Conservation (phyloP, 30 jellyfish, hydroid and myxozoan species). For the Calvadosia cruxmelitensis region DNA sequence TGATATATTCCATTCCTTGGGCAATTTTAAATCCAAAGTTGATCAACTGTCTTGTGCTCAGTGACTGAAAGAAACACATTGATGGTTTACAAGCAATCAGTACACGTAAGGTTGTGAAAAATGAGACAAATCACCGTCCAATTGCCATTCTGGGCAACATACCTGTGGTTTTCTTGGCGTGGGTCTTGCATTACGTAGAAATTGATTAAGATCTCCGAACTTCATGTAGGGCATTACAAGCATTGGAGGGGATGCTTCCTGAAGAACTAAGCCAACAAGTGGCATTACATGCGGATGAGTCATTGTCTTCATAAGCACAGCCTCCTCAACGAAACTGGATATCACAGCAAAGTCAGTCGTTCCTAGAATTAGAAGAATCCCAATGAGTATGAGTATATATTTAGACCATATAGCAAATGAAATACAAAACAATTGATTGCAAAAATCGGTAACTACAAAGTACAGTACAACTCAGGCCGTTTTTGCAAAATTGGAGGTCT, state of each 20-base stretch:
- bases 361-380: slow-evolving; percentile 7
- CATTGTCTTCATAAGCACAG: slow-evolving; percentile 51
- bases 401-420: no score
- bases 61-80: slow-evolving; percentile 8
- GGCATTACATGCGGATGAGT: slow-evolving; percentile 46
- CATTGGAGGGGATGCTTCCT: slow-evolving; percentile 68
- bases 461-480: no score
- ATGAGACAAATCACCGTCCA: background rate
- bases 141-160: background rate
- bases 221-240: slow-evolving; percentile 67
- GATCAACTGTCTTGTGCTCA: slow-evolving; percentile 63
- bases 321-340: slow-evolving; percentile 77
- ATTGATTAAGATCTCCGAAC: slow-evolving; percentile 68
- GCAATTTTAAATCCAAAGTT: slow-evolving; percentile 68
- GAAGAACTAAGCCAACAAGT: slow-evolving; percentile 70
- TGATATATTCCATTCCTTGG: slow-evolving; percentile 61
- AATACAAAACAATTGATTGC: no score
- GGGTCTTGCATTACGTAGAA: slow-evolving; percentile 64
- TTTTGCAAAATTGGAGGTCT: no score
- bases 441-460: no score
- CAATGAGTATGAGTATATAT: background rate
- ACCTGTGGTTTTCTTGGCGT: slow-evolving; percentile 88
- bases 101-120: background rate
- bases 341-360: slow-evolving; percentile 54
- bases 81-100: background rate